phyloP scores from a whole-genome alignment of 2,797 vertebrate genomes.

The Thaleichthys pacificus region DNA sequence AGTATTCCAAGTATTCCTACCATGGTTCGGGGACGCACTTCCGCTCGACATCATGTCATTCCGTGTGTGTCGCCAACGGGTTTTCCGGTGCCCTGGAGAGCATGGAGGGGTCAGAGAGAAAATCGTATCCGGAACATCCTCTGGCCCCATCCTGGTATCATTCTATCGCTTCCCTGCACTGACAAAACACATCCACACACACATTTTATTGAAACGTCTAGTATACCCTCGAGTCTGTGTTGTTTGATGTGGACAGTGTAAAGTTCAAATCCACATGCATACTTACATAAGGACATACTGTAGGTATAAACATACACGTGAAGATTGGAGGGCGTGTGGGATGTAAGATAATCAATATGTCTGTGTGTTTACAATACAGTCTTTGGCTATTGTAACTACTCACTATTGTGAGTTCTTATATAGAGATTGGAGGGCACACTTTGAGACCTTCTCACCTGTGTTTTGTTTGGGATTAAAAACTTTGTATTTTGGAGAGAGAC shows the following conservation, averaged over 20 bases:
- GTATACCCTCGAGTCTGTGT: neutral
- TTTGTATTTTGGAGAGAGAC: too few species aligned
- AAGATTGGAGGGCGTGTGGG: slow-evolving; percentile 29
- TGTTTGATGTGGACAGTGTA: too few species aligned
- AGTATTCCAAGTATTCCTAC: neutral
- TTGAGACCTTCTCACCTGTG: neutral
- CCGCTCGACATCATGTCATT: slow-evolving; percentile 11
- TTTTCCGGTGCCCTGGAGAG: slow-evolving; percentile 59
- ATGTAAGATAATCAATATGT: neutral
- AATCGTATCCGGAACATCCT: slow-evolving; percentile 71
- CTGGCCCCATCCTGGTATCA: slow-evolving; percentile 63
- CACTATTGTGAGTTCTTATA: neutral
- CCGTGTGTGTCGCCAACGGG: slow-evolving; percentile 42
- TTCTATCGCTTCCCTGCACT: slow-evolving; percentile 11
- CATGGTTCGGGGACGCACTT: slow-evolving; percentile 13
- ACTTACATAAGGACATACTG: neutral
- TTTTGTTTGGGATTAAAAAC: too few species aligned
- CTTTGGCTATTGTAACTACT: neutral
- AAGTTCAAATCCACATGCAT: too few species aligned
- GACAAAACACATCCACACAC: slow-evolving; percentile 13
- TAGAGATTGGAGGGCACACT: neutral
- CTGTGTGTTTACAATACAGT: neutral
- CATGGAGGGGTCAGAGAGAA: slow-evolving; percentile 44
- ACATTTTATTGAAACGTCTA: neutral
- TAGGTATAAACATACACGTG: neutral